phyloP scores from a whole-genome alignment of 2,113 vertebrate species.

The Silurus meridionalis region DNA sequence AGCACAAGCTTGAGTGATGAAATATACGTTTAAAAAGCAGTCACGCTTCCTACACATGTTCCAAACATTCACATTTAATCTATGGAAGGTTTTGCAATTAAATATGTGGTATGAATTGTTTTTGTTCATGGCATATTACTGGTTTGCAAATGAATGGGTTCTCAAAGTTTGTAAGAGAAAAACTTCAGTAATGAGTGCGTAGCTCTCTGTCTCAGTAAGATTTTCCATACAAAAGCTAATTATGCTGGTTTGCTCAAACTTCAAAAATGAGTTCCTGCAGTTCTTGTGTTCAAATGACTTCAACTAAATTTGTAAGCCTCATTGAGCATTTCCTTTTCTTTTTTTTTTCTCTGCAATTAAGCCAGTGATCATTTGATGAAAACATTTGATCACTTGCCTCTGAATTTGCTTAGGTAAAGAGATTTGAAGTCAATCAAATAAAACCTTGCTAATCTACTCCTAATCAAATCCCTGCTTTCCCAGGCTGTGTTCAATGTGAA shows the following conservation, averaged over 20 bases:
- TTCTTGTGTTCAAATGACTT: conserved; percentile 21
- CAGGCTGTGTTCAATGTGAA: not conserved
- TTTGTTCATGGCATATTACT: not conserved
- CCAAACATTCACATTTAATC: not conserved
- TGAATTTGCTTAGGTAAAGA: conserved; percentile 28
- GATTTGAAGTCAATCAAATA: conserved; percentile 11
- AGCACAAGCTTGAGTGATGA: not conserved
- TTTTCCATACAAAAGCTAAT: conserved; percentile 30
- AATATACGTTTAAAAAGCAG: not conserved
- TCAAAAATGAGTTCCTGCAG: conserved; percentile 12
- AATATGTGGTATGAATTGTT: not conserved
- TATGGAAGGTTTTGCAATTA: not conserved
- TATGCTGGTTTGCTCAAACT: conserved; percentile 33
- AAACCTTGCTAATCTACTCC: conserved; percentile 14
- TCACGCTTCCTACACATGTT: not conserved
- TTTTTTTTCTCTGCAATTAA: conserved; percentile 4
- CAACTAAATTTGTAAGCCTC: conserved; percentile 6
- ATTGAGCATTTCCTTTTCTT: not conserved
- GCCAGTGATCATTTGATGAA: conserved; percentile 3
- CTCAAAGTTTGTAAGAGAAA: conserved; percentile 1
- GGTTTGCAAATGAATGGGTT: not conserved
- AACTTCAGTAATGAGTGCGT: conserved; percentile 6
- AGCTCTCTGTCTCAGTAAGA: not conserved
- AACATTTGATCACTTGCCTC: conserved; percentile 32
- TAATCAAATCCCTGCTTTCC: conserved; percentile 1